phyloP scores from a whole-genome alignment of 1,140 invertebrate species.

The Zaprionus africanus region DNA sequence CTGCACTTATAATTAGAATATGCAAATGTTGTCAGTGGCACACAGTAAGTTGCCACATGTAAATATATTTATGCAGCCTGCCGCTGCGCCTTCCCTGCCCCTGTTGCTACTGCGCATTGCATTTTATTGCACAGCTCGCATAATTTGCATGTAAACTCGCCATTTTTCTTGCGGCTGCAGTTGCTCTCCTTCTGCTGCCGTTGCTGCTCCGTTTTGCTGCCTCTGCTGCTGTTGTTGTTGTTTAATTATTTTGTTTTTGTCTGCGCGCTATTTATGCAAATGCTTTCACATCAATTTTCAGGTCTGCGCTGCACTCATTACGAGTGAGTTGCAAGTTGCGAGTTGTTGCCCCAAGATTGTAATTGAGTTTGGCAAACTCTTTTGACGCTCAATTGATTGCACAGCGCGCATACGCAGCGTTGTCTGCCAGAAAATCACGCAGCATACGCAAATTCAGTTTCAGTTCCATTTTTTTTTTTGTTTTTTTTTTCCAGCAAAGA shows the following conservation, averaged over 20 bases:
- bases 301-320: slow-evolving; percentile 40
- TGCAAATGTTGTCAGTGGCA: slow-evolving; percentile 77
- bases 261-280: slow-evolving; percentile 51
- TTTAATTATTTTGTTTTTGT: slow-evolving; percentile 60
- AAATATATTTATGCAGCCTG: slow-evolving; percentile 72
- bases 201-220: background rate
- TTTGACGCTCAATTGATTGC: slow-evolving; percentile 79
- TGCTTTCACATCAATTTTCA: slow-evolving; percentile 59
- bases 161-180: slow-evolving; percentile 68
- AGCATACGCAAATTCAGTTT: background rate
- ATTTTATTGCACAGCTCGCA: slow-evolving; percentile 73
- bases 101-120: slow-evolving; percentile 18
- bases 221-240: slow-evolving; percentile 20
- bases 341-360: slow-evolving; percentile 47
- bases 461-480: slow-evolving; percentile 10
- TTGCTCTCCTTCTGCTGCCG: background rate
- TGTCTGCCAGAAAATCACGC: slow-evolving; percentile 33
- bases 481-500: slow-evolving; percentile 30
- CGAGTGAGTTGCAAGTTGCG: slow-evolving; percentile 5
- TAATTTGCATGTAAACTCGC: slow-evolving; percentile 82
- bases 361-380: slow-evolving; percentile 73
- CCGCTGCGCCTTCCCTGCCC: slow-evolving; percentile 11
- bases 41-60: slow-evolving; percentile 66
- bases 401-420: slow-evolving; percentile 60
- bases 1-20: slow-evolving; percentile 82